These are phyloP conservation scores for Borostomias antarcticus DNA, from an alignment of 2,797 vertebrate genomes.

Conservation along the genomic window DNA sequence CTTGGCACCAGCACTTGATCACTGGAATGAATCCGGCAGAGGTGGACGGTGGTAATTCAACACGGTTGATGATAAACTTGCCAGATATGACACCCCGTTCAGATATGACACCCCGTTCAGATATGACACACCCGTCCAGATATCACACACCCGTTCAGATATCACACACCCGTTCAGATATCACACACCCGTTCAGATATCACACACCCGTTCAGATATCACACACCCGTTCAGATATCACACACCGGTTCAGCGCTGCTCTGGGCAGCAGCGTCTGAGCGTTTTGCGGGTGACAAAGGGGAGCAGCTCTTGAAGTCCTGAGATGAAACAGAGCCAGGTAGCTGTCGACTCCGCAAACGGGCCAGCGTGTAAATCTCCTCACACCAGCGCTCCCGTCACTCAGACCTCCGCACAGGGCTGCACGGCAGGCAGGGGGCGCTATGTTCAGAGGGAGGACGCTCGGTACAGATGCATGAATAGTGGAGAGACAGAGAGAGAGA, in stretches of 20 bases:
- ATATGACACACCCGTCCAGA: too few relatives aligned
- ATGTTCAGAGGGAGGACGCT: background rate
- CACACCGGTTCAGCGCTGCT: background rate
- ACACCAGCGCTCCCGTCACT: background rate
- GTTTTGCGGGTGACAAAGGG: background rate
- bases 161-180: too few relatives aligned
- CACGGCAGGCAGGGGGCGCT: background rate
- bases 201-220: too few relatives aligned
- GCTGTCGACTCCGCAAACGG: background rate
- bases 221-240: too few relatives aligned
- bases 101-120: too few relatives aligned
- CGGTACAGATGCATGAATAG: background rate
- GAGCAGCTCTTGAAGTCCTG: background rate
- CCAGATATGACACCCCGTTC: background rate
- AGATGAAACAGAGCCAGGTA: constrained; percentile 1
- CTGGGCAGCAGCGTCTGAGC: background rate
- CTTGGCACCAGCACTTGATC: background rate
- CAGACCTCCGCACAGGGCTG: background rate
- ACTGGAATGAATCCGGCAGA: background rate
- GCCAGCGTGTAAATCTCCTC: background rate
- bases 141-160: too few relatives aligned
- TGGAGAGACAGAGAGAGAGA: background rate
- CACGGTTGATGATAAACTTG: background rate
- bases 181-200: too few relatives aligned
- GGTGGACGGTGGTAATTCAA: background rate